phyloP scores from a whole-genome alignment of 2,113 vertebrate species.

The Pteropus alecto region DNA sequence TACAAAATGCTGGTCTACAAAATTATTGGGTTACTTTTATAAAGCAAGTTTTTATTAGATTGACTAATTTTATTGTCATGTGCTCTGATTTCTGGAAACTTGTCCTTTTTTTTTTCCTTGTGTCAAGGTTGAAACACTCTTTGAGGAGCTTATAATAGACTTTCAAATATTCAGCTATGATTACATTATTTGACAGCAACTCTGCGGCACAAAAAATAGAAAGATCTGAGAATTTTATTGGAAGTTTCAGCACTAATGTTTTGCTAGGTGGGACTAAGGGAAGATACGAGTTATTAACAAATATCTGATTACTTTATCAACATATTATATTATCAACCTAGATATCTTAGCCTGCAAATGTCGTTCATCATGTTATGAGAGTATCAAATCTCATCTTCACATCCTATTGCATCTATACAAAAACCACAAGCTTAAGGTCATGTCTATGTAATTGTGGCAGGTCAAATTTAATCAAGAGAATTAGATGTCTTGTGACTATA shows the following conservation, averaged over 20 bases:
- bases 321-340: neutral
- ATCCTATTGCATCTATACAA: neutral
- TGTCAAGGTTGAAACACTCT: neutral
- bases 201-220: neutral
- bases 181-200: neutral
- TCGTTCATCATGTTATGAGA: neutral
- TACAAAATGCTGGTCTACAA: neutral
- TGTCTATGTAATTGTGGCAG: neutral
- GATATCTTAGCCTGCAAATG: neutral
- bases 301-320: neutral
- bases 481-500: neutral
- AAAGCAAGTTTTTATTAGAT: neutral
- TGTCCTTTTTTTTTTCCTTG: neutral
- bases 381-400: neutral
- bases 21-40: neutral
- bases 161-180: neutral
- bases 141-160: neutral
- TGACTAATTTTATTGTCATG: neutral
- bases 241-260: neutral
- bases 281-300: neutral
- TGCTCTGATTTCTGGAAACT: neutral
- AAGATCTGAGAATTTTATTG: neutral
- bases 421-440: neutral
- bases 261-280: neutral
- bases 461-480: neutral